phyloP scores from a whole-genome alignment of 2,113 vertebrate genomes.

The Neotoma lepida region DNA sequence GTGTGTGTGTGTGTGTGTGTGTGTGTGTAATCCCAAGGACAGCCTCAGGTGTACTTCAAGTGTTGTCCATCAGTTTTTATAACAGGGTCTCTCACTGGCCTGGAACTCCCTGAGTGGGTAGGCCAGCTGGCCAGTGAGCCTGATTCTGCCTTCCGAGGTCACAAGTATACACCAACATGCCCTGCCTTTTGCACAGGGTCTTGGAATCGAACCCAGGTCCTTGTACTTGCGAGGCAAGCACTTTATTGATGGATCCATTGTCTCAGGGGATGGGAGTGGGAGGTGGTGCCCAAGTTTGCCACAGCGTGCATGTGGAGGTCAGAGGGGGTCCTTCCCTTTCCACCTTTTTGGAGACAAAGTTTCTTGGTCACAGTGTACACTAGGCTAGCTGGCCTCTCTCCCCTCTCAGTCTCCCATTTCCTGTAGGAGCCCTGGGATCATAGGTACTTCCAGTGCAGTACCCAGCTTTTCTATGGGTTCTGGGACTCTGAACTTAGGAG shows the following conservation, averaged over 20 bases:
- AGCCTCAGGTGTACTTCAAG: background rate
- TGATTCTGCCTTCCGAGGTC: background rate
- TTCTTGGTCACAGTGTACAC: too few species aligned
- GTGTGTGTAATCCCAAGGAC: background rate
- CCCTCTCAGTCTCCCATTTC: background rate
- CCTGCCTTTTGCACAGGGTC: background rate
- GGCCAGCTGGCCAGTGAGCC: background rate
- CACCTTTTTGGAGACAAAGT: background rate
- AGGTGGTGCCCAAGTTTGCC: background rate
- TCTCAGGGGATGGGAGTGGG: background rate
- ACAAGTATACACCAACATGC: background rate
- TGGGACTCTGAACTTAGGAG: background rate
- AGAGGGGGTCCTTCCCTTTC: background rate
- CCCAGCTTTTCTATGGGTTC: background rate
- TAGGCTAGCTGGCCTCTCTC: background rate
- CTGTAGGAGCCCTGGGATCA: background rate
- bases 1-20: background rate
- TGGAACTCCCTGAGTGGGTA: background rate
- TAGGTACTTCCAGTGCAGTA: too few species aligned
- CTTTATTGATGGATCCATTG: background rate
- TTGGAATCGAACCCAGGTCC: background rate
- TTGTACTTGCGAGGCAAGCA: background rate
- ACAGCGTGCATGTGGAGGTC: background rate
- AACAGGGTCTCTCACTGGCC: background rate
- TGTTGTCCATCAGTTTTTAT: background rate